Evolutionary conservation across 1,140 invertebrate genomes (phyloP), one percentile per base, ranked within the genome.

Genomic region (Colletes gigas): DNA sequence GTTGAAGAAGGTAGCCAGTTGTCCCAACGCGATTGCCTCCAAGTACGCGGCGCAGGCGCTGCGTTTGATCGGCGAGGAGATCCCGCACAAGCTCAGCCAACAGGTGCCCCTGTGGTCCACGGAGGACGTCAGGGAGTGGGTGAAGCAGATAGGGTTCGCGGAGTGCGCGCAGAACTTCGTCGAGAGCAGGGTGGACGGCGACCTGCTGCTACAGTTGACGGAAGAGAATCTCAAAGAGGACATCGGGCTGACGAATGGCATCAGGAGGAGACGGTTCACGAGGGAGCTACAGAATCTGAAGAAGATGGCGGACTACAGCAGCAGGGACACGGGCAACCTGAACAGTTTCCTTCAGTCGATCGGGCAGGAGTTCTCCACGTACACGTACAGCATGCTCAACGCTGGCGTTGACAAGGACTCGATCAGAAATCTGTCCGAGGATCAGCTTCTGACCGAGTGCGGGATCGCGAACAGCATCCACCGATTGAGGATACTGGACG

Each of bases 71-170:
- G 99, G 98, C 0, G 99, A 99, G 92, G 97, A 98, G 90, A 97
- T 99, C 15, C 99, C 99, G 0, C 98, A 99, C 88, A 99, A 99
- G 92, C 93, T 99, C 47, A 99, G 98, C 41, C 99, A 99, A 91
- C 98, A 99, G 93, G 98, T 99, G 4, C 99, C 99, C 0, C 94
- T 99, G 0, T 99, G 99, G 99, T 99, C 97, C 0, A 96, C 96
- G 5, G 97, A 98, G 90, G 99, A 99, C 94, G 99, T 99, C 0
- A 94, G 96, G 81, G 98, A 99, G 93, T 99, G 99, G 99, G 98
- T 99, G 0, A 98, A 98, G 89, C 98, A 98, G 94, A 99, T 99
- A 90, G 99, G 98, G 0, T 99, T 99, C 93, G 94, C 95, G 9
- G 96, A 97, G 84, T 98, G 96, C 88, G 96, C 96, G 0, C 94